These are phyloP conservation scores for Allophyes oxyacanthae DNA, from an alignment of 2,888 invertebrate species.

Conservation along the genomic window DNA sequence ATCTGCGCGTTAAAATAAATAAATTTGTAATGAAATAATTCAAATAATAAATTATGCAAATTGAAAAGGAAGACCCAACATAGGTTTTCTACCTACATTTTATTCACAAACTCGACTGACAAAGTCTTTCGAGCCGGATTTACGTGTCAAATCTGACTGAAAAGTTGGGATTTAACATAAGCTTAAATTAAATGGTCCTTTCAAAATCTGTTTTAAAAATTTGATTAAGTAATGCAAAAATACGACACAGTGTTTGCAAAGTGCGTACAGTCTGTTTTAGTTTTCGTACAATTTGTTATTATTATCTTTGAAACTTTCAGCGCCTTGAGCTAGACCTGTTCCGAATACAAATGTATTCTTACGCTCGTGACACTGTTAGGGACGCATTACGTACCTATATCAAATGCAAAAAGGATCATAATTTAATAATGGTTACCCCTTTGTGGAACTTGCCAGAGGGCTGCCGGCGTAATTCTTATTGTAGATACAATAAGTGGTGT, in stretches of 20 bases:
- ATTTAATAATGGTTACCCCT: no score
- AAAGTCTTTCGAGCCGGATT: constrained; percentile 21
- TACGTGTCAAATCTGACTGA: constrained; percentile 22
- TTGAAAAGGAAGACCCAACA: constrained; percentile 1
- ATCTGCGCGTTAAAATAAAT: not conserved
- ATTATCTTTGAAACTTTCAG: not conserved
- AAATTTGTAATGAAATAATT: no score
- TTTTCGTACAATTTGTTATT: constrained; percentile 17
- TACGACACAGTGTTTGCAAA: constrained; percentile 7
- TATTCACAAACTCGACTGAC: constrained; percentile 17
- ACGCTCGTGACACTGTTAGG: no score
- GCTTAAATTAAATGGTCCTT: constrained; percentile 32
- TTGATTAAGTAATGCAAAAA: constrained; percentile 3
- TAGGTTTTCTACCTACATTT: constrained; percentile 1
- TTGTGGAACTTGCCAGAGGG: no score
- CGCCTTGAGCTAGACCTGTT: no score
- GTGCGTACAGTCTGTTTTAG: constrained; percentile 13
- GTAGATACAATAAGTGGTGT: no score
- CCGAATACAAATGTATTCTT: no score
- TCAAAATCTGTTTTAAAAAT: constrained; percentile 12
- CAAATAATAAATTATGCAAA: not conserved
- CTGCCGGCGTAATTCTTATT: no score
- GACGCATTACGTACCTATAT: no score
- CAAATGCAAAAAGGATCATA: no score
- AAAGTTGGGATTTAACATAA: constrained; percentile 31